Evolutionary conservation across 1,140 invertebrate species (phyloP).

Genomic region (Hermetia illucens): DNA sequence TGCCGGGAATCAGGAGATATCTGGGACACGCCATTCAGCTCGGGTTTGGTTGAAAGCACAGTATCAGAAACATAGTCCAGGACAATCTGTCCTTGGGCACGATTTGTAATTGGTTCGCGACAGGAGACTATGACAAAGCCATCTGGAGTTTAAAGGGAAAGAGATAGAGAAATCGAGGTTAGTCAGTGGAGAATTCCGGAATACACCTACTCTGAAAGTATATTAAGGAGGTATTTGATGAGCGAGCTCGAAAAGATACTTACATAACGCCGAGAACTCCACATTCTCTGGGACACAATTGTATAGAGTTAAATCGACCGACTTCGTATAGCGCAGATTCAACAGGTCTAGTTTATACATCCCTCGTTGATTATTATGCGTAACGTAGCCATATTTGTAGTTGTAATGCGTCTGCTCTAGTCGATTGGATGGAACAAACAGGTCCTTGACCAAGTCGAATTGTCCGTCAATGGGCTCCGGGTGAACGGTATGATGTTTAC

Average conservation of each 20-base stretch:
- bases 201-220: neutral
- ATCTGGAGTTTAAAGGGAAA: constrained; percentile 43
- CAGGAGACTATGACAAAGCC: constrained; percentile 61
- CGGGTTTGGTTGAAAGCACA: constrained; percentile 48
- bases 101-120: constrained; percentile 45
- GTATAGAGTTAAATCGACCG: constrained; percentile 57
- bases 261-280: constrained; percentile 61
- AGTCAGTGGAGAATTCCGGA: neutral
- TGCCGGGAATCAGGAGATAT: constrained; percentile 59
- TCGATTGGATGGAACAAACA: constrained; percentile 49
- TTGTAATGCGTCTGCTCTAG: constrained; percentile 43
- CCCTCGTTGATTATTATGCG: constrained; percentile 56
- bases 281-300: constrained; percentile 59
- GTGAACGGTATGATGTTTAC: constrained; percentile 64
- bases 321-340: constrained; percentile 59
- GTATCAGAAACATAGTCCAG: constrained; percentile 66
- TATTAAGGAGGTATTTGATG: neutral
- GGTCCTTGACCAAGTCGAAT: constrained; percentile 57
- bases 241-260: constrained; percentile 26
- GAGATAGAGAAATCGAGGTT: constrained; percentile 5
- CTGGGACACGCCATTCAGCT: constrained; percentile 48
- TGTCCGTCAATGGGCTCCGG: constrained; percentile 67
- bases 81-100: constrained; percentile 51
- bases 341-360: constrained; percentile 64
- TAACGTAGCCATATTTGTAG: constrained; percentile 65